phyloP scores from a whole-genome alignment of 2,888 invertebrate genomes.

The Drosophila mulleri region DNA sequence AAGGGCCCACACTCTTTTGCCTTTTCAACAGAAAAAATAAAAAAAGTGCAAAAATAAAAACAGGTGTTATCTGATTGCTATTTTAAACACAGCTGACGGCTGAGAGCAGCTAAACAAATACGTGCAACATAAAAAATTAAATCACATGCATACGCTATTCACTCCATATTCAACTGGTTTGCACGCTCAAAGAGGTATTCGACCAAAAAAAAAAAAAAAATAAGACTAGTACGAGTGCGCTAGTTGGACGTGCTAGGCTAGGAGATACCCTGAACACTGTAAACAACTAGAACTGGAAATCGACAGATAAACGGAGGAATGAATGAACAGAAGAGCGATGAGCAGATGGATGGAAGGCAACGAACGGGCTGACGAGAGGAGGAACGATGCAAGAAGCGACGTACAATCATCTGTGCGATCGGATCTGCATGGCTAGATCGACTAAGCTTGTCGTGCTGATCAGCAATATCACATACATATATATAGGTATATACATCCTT shows the following conservation, averaged over 20 bases:
- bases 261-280: background rate
- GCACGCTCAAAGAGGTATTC: background rate
- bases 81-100: slow-evolving; percentile 71
- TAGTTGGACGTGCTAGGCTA: background rate
- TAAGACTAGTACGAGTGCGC: background rate
- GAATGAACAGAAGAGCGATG: background rate
- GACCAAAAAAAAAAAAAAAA: background rate
- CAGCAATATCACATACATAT: no score
- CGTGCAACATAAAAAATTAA: slow-evolving; percentile 60
- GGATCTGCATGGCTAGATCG: no score
- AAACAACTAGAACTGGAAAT: background rate
- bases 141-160: slow-evolving; percentile 61
- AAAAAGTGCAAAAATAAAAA: background rate
- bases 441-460: no score
- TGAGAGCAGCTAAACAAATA: slow-evolving; percentile 54
- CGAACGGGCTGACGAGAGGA: background rate
- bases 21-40: slow-evolving; percentile 25
- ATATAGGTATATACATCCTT: no score
- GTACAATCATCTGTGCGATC: fast-evolving
- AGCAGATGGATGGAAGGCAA: fast-evolving
- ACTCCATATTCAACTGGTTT: slow-evolving; percentile 17
- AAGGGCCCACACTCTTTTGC: slow-evolving; percentile 31
- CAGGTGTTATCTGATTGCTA: slow-evolving; percentile 82
- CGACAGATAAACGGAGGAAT: background rate
- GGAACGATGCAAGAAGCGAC: no score